phyloP scores from a whole-genome alignment of 2,113 vertebrate species.

The Craseonycteris thonglongyai region DNA sequence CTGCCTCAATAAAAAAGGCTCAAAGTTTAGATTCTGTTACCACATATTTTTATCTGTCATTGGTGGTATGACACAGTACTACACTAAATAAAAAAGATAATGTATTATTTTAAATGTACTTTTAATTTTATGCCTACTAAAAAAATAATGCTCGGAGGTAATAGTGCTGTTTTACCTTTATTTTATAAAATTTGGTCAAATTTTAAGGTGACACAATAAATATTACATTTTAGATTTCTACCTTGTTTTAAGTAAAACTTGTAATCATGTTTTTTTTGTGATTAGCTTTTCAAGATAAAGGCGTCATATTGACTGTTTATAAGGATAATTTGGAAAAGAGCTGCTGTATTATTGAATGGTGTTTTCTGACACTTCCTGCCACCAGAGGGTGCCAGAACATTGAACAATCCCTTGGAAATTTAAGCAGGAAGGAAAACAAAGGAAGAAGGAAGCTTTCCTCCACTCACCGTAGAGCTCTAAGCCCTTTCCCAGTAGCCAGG shows the following conservation, averaged over 20 bases:
- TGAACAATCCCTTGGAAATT: neutral
- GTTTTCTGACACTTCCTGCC: neutral
- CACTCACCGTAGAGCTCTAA: slow-evolving; percentile 74
- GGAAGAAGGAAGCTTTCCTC: fast-evolving
- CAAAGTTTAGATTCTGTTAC: neutral
- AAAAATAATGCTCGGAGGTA: neutral
- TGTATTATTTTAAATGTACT: neutral
- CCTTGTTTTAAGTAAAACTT: neutral
- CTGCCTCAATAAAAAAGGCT: neutral
- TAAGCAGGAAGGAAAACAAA: neutral
- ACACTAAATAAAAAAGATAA: neutral
- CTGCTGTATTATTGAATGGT: neutral
- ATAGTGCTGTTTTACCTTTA: neutral
- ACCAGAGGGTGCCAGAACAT: slow-evolving; percentile 57
- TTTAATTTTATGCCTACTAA: neutral
- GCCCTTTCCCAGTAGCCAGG: slow-evolving; percentile 70
- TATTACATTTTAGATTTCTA: neutral
- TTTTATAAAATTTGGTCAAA: neutral
- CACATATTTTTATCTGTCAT: neutral
- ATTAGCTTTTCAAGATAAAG: neutral
- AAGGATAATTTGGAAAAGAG: neutral
- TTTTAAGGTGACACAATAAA: neutral
- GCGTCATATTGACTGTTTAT: neutral
- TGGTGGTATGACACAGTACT: neutral
- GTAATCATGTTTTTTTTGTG: neutral